phyloP scores from a whole-genome alignment of 2,888 invertebrate genomes.

The Muschampia plurimacula region DNA sequence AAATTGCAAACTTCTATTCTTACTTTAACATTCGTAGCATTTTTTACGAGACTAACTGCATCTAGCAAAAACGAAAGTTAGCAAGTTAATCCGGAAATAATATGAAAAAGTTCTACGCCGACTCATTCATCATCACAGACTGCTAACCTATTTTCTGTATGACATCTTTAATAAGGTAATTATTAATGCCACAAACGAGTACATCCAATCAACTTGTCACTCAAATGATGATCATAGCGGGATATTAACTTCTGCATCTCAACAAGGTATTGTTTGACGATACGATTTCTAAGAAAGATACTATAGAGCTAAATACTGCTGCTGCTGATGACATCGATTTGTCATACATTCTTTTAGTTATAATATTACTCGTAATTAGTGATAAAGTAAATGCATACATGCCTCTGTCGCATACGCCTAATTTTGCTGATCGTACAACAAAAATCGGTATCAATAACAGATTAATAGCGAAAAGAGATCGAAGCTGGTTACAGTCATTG shows the following conservation, averaged over 20 bases:
- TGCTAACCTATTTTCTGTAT: constrained; percentile 37
- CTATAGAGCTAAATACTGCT: neutral
- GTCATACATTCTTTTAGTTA: too few species aligned
- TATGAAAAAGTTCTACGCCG: constrained; percentile 30
- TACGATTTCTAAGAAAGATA: constrained; percentile 22
- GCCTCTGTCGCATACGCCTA: too few species aligned
- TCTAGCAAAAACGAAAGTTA: constrained; percentile 29
- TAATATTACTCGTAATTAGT: too few species aligned
- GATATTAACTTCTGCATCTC: constrained; percentile 30
- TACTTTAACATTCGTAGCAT: neutral
- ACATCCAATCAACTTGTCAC: constrained; percentile 37
- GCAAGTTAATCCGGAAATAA: constrained; percentile 24
- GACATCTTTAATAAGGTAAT: constrained; percentile 39
- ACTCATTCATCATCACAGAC: constrained; percentile 31
- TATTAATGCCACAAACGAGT: constrained; percentile 28
- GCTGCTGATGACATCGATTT: neutral
- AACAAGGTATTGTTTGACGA: constrained; percentile 6
- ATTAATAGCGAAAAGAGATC: too few species aligned
- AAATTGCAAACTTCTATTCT: neutral
- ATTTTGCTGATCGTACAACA: too few species aligned
- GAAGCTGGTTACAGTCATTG: too few species aligned
- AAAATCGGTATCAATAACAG: too few species aligned
- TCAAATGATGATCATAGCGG: constrained; percentile 29
- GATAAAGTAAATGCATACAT: too few species aligned
- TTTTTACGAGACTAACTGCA: neutral